Evolutionary conservation across 2,888 invertebrate species (phyloP).

Genomic region (Erebia epiphron): DNA sequence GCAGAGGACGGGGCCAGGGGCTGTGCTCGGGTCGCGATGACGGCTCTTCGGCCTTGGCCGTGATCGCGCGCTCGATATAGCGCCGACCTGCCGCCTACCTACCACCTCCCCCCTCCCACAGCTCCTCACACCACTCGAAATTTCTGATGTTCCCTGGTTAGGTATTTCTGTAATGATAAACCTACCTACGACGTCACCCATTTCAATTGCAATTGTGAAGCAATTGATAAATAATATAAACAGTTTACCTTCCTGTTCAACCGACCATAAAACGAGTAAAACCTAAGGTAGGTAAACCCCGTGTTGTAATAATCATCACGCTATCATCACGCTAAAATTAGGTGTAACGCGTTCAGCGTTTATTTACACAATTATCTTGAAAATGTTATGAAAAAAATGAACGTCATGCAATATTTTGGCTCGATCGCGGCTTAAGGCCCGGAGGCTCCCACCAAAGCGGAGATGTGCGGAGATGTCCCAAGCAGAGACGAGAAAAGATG

Average conservation of each 20-base stretch:
- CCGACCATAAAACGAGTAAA: slow-evolving; percentile 19
- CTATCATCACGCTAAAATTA: not conserved
- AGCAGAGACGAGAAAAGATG: too few species aligned
- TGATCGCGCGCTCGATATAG: slow-evolving; percentile 82
- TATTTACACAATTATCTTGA: slow-evolving; percentile 2
- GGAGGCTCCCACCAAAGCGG: too few species aligned
- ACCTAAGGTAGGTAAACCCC: slow-evolving; percentile 16
- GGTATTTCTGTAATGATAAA: slow-evolving; percentile 50
- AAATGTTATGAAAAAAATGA: slow-evolving; percentile 2
- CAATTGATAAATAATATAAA: slow-evolving; percentile 10
- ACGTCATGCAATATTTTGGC: too few species aligned
- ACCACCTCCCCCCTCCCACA: slow-evolving; percentile 44
- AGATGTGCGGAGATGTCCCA: too few species aligned
- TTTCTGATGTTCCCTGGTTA: slow-evolving; percentile 54
- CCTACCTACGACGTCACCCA: slow-evolving; percentile 45
- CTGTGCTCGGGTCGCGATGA: slow-evolving; percentile 58
- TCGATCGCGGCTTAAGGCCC: too few species aligned
- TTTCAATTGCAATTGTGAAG: slow-evolving; percentile 38
- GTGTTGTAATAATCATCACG: not conserved
- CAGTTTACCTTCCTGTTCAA: slow-evolving; percentile 10
- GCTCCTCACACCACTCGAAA: slow-evolving; percentile 53
- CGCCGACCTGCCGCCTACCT: slow-evolving; percentile 54
- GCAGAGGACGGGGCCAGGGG: slow-evolving; percentile 33
- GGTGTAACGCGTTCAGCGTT: not conserved
- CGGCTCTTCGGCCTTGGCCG: slow-evolving; percentile 75